Conservation (phyloP, 2,797 vertebrate species). For the Anguilla marmorata region DNA sequence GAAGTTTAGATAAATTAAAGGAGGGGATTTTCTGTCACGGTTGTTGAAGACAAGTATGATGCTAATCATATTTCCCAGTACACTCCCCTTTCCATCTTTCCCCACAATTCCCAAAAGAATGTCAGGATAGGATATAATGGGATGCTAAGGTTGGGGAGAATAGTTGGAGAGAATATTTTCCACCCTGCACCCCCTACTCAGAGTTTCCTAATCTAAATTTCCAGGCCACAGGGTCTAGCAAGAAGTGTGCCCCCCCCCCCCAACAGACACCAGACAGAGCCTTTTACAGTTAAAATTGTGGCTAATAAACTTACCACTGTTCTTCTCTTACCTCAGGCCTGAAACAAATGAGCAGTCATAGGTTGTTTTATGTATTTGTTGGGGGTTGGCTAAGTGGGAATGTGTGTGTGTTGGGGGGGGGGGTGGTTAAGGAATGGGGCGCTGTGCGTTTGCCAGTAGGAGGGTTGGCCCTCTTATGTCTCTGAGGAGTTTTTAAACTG, state of each 20-base stretch:
- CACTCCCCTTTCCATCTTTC: not conserved
- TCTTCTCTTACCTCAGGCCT: constrained; percentile 45
- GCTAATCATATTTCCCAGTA: not conserved
- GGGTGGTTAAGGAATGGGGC: constrained; percentile 17
- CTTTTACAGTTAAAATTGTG: constrained; percentile 39
- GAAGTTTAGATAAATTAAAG: not conserved
- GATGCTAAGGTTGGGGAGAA: not conserved
- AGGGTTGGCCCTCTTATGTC: constrained; percentile 56
- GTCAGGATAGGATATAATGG: not conserved
- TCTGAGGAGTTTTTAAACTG: constrained; percentile 59
- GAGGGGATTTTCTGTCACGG: not conserved
- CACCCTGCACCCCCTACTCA: not conserved
- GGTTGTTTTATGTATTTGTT: constrained; percentile 23
- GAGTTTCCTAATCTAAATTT: not conserved
- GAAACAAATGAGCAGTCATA: constrained; percentile 49
- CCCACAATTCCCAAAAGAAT: not conserved
- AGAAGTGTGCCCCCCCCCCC: not conserved
- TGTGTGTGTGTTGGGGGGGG: not conserved
- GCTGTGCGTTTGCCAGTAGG: not conserved
- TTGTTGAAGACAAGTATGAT: not conserved
- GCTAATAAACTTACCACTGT: constrained; percentile 47
- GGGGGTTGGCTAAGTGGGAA: not conserved
- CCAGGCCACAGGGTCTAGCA: not conserved
- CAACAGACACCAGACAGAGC: constrained; percentile 34
- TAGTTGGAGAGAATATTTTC: not conserved